Base-by-base conservation (phyloP, 2,888 invertebrate species). In the Rhyacophila evoluta region DNA sequence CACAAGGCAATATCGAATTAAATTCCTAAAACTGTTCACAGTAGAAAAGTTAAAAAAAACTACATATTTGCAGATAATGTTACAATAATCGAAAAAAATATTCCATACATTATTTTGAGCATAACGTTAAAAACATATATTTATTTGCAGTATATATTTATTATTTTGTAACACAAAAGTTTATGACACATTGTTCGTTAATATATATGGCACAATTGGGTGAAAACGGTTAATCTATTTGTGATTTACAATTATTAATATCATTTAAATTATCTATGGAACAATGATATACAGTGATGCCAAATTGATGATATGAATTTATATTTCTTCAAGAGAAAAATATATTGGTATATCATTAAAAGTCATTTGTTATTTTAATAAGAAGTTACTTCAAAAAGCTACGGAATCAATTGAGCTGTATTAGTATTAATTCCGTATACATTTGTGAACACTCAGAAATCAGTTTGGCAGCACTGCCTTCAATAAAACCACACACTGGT, bases 121-220 rank as follows among this genome's bases (percentile, higher is more conserved):
- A 28, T 29, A 69, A 73, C 19, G 41, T 41, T 39, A 8, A 55
- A 55, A 55, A 55, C 12, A 19, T 19, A 8, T 55, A 2, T 5
- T 19, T 55, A 10, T 5, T 55, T 55, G 55, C 19, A 19, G 55
- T 10, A 33, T 33, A n/a, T n/a, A 55, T 55, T 55, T 55, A 55
- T 55, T 55, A 55, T 55, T 55, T 55, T 19, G 19, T 41, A 55
- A 73, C 39, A 73, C 55, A 41, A n/a, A 73, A 69, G 25, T 55
- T 28, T 72, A 76, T 76, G 76, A 76, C 72, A 76, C 76, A 36
- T 72, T 39, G 36, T 33, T 55, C 25, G 19, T 55, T 72, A 33
- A 72, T 71, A 55, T 72, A 68, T 76, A 76, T 76, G 76, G 76
- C 76, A 76, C 76, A 75, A 75, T 38, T 75, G 70, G 70, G 69